A percentile compares a stretch with the other conserved stretches of the same genome.
These are phyloP conservation scores for Hypomecis punctinalis DNA, from an alignment of 2,888 invertebrate genomes.

Conservation along the genomic window DNA sequence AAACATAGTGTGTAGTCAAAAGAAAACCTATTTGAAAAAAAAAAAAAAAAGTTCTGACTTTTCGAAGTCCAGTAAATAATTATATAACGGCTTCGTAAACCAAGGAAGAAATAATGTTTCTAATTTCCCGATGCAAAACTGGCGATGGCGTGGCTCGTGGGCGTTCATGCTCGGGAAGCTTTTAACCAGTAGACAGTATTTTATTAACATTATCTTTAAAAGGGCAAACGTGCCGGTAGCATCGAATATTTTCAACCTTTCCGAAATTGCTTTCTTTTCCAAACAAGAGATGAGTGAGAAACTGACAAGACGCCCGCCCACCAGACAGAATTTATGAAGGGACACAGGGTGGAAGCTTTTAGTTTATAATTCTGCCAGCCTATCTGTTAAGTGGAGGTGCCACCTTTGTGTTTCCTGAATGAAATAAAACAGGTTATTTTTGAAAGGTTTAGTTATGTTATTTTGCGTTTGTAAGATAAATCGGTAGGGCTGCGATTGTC, in stretches of 20 bases:
- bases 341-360: slow-evolving; percentile 11
- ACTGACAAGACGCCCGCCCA: slow-evolving; percentile 17
- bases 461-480: neutral
- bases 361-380: neutral
- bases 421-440: neutral
- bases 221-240: slow-evolving; percentile 1
- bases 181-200: slow-evolving; percentile 17
- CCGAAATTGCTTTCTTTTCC: slow-evolving; percentile 15
- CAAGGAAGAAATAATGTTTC: too few species aligned
- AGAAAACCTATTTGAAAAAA: too few species aligned
- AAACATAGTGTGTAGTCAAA: too few species aligned
- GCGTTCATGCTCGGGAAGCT: slow-evolving; percentile 9
- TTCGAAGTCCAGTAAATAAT: too few species aligned
- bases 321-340: slow-evolving; percentile 17
- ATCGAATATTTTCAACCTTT: slow-evolving; percentile 13
- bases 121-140: too few species aligned
- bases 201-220: slow-evolving; percentile 15
- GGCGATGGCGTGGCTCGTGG: neutral
- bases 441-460: neutral
- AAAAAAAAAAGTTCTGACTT: too few species aligned
- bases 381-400: neutral
- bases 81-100: too few species aligned
- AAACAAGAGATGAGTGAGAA: slow-evolving; percentile 16
- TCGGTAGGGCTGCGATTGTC: neutral
- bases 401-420: neutral